Conservation (phyloP, 2,113 vertebrate species). For the Nanger granti region DNA sequence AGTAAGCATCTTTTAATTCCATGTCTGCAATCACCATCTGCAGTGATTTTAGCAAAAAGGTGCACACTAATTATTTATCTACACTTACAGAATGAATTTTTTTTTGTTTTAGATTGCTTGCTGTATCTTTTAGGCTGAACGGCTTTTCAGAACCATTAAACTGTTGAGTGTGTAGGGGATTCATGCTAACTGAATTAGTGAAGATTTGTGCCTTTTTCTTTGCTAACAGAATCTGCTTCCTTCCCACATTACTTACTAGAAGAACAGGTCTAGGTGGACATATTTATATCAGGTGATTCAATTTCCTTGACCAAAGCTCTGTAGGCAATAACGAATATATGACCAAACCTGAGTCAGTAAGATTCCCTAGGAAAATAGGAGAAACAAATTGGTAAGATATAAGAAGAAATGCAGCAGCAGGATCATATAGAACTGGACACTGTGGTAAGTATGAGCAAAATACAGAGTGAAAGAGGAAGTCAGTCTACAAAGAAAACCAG, state of each 20-base stretch:
- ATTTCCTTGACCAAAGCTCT: neutral
- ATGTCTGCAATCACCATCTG: too few species aligned
- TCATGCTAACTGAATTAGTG: neutral
- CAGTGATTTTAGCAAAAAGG: neutral
- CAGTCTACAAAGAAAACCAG: neutral
- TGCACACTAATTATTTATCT: neutral
- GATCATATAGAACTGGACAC: neutral
- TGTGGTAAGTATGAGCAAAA: neutral
- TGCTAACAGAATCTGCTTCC: neutral
- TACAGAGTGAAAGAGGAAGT: neutral
- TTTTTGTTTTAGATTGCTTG: neutral
- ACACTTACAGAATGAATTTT: neutral
- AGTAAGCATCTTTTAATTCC: too few species aligned
- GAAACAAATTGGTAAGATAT: neutral
- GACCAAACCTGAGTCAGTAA: neutral
- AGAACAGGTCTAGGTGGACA: neutral
- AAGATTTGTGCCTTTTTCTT: neutral
- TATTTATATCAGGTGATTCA: neutral
- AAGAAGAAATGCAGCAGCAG: neutral
- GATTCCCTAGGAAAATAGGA: neutral
- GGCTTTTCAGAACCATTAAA: neutral
- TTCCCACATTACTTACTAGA: neutral
- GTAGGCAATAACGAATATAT: neutral
- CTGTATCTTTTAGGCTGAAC: neutral
- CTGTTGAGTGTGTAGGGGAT: neutral